Evolutionary conservation across 2,113 vertebrate genomes (phyloP), one percentile per base, ranked within the genome.

Genomic region (Tylochromis polylepis): DNA sequence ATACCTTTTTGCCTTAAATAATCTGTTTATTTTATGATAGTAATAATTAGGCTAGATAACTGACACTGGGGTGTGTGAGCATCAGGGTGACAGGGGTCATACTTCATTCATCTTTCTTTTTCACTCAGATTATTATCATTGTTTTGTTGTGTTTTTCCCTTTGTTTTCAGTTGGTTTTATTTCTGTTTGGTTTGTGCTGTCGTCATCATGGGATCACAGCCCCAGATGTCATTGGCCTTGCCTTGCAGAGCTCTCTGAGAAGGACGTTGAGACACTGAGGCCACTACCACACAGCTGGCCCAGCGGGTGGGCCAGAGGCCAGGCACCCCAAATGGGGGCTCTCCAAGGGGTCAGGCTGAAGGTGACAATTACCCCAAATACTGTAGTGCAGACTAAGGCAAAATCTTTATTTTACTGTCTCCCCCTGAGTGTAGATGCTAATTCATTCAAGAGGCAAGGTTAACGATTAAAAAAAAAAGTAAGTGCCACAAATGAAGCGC

Each of bases 191-290:
- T 95, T 93, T 95, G 94, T 95, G 90, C 93, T 95, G 91, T 96
- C 94, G 93, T 94, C 95, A 95, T 96, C 95, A 95, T 96, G 95
- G 95, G 94, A 96, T 96, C 95, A 97, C 95, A 96, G 94, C 95
- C 94, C 95, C 95, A 96, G 96, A 96, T 96, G 95, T 96, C 95
- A 96, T 93, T 96, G 95, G 96, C 96, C 95, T 96, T 96, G 95
- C 95, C 92, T 97, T 97, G 95, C 96, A 97, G 96, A 96, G 93
- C 93, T 92, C 92, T 95, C 91, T 93, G 94, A 92, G 94, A 94
- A 91, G 94, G 92, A 95, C 89, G 86, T 83, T 94, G 92, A 95
- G 88, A 89, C 85, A 85, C 92, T 94, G 93, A 95, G 87, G 90
- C 86, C 87, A 83, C 94, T 89, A 86, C 95, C 85, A 84, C 90